phyloP scores from a whole-genome alignment of 2,797 vertebrate species.

The Protosalanx chinensis region DNA sequence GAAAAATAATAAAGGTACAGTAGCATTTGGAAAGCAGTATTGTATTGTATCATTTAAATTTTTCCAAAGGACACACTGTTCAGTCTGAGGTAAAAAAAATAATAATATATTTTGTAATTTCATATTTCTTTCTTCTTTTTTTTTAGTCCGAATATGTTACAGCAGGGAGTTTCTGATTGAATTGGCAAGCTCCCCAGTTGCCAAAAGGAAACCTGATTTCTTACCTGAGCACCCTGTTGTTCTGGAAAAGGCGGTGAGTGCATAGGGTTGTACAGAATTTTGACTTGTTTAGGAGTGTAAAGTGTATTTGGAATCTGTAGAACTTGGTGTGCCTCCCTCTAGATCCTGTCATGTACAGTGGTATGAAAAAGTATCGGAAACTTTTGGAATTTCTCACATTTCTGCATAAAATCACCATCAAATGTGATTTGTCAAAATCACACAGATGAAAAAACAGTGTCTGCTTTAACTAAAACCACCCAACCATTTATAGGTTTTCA shows the following conservation, averaged over 20 bases:
- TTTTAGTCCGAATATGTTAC: conserved; percentile 71
- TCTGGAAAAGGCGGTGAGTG: conserved; percentile 67
- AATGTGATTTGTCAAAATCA: too few species aligned
- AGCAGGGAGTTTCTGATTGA: conserved; percentile 72
- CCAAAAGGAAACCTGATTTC: conserved; percentile 71
- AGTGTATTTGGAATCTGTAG: too few species aligned
- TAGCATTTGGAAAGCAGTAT: not conserved
- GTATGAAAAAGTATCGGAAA: too few species aligned
- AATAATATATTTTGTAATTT: conserved; percentile 3
- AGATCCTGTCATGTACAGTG: not conserved
- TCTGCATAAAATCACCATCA: too few species aligned
- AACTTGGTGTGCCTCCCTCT: too few species aligned
- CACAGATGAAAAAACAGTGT: too few species aligned
- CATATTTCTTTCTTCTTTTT: conserved; percentile 8
- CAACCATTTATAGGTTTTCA: too few species aligned
- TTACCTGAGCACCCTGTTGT: conserved; percentile 75
- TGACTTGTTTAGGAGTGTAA: not conserved
- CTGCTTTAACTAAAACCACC: too few species aligned
- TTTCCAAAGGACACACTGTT: not conserved
- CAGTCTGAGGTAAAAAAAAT: too few species aligned
- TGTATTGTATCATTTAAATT: not conserved
- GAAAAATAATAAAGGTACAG: conserved; percentile 34
- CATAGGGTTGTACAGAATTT: conserved; percentile 28
- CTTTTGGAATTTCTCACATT: too few species aligned
- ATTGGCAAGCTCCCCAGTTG: conserved; percentile 69